Evolutionary conservation across 2,797 vertebrate genomes (phyloP), one percentile per base, ranked within the genome.

Genomic region (Chlorospingus semifuscus): DNA sequence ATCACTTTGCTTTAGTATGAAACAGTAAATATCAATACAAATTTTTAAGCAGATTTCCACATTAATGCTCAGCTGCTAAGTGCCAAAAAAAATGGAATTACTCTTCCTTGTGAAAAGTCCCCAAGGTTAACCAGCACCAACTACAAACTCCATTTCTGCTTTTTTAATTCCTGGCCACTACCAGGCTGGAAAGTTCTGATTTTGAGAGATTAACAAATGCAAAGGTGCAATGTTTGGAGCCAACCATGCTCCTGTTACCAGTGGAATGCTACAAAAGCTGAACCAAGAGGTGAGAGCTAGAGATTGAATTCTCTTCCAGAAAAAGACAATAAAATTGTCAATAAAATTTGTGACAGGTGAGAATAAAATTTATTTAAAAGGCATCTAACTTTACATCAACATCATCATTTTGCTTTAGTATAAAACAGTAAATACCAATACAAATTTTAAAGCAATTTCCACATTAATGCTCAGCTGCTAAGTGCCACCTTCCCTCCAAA

Each of bases 361-460:
- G 6, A 56, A 44, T 9, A 17, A 18, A 2, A 0, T 4, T 26
- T 24, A 7, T 52, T 30, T 4, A 9, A 27, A 41, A 21, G 6
- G 11, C 15, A 20, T 32, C 42, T 69, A 66, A 66, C 27, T 63
- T 53, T 19, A 65, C 18, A 63, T 63, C 26, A 83, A 26, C n/a
- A 81, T 6, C 26, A 60, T 20, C 3, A 21, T 22, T 83, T 69
- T 83, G 27, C 9, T 86, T 22, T 69, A 49, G 13, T n/a, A 60
- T 20, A 32, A 60, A 44, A 32, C 4, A 77, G 3, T 46, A 61
- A 83, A 64, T 30, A 21, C 2, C 34, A 83, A 12, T 2, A 32
- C 32, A 46, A 53, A 47, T 2, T 15, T 66, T 46, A 8, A 81
- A 81, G 32, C 10, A 16, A n/a, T 69, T 65, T 76, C 22, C 27